Base-by-base conservation (phyloP, 2,888 invertebrate species). In the Steinernema hermaphroditum region DNA sequence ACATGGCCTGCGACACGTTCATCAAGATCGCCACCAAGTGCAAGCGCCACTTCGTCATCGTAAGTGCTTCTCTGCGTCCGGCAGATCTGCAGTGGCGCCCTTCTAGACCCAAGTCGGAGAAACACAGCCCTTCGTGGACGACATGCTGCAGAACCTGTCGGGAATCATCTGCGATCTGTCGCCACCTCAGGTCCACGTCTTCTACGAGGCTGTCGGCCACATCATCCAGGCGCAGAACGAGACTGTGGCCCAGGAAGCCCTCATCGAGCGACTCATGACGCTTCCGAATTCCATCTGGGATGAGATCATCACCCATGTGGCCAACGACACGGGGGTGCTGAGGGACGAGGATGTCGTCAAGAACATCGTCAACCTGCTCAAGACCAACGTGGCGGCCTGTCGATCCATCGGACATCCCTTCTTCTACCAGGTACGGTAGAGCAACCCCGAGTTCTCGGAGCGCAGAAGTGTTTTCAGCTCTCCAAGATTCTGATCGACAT, bases 1-100 rank as follows among this genome's bases (percentile, higher is more conserved):
- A 98, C 87, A 99, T 99, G 98, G 98, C 98, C 75, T 99, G 98
- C 90, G 98, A 99, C 89, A 99, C 98, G 49, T 99, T 99, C 88
- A 98, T 99, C 82, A 99, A 99, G 90, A 99, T 99, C 86, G 95
- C 98, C 37, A 91, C 95, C 84, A 99, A 98, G 89, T 99, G 98
- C 89, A 91, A 95, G 78, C 91, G 96, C 83, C 97, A 98, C 89
- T 99, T 99, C 90, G 96, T 97, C 24, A 94, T 89, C 81, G 87
- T 88, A 76, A 74, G 81, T 78, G 32, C 44, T 14, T 34, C 50
- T 27, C n/a, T 44, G 1, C 2, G 22, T 37, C n/a, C 6, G 29
- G 2, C 12, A 34, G 2, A 9, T 27, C 74, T 32, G 22, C n/a
- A 43, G 4, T n/a, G 6, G 16, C 9, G 1, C 6, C 1, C 44